Percentiles rank a stretch among this genome's conserved stretches.
Evolutionary conservation across 2,888 invertebrate genomes (phyloP).

Genomic region (Monoplex corrugatus): DNA sequence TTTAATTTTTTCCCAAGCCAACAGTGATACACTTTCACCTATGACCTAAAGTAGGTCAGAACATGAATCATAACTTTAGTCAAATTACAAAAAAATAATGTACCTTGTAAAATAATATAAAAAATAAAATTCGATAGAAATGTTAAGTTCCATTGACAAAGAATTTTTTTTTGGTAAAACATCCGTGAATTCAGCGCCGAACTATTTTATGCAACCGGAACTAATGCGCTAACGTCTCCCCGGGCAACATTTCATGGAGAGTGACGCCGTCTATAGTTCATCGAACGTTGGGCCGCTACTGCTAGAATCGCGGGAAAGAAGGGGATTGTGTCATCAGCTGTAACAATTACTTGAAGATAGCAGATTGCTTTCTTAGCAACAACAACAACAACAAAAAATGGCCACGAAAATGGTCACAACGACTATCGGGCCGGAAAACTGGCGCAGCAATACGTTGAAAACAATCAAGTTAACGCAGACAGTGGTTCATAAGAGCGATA

Average conservation of each 20-base stretch:
- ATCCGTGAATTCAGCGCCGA: slow-evolving; percentile 39
- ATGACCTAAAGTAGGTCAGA: background rate
- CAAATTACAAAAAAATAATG: background rate
- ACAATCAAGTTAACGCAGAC: slow-evolving; percentile 79
- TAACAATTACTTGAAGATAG: background rate
- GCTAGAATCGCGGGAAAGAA: slow-evolving; percentile 47
- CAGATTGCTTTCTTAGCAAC: background rate
- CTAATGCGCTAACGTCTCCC: slow-evolving; percentile 54
- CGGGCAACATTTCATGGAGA: slow-evolving; percentile 58
- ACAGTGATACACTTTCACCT: background rate
- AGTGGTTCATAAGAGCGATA: slow-evolving; percentile 77
- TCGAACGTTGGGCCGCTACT: slow-evolving; percentile 45
- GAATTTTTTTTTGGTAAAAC: background rate
- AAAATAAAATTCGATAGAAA: background rate
- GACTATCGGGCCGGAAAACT: slow-evolving; percentile 77
- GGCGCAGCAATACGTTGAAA: slow-evolving; percentile 79
- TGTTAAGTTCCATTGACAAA: no score
- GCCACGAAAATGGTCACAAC: slow-evolving; percentile 56
- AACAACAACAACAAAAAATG: slow-evolving; percentile 35
- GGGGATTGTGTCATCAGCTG: background rate
- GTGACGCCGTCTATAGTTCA: slow-evolving; percentile 46
- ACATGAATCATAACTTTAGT: background rate
- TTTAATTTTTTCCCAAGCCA: no score
- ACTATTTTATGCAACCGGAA: slow-evolving; percentile 46
- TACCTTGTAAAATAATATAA: background rate